These are phyloP conservation scores for Automeris io DNA, from an alignment of 2,888 invertebrate genomes.

Conservation along the genomic window DNA sequence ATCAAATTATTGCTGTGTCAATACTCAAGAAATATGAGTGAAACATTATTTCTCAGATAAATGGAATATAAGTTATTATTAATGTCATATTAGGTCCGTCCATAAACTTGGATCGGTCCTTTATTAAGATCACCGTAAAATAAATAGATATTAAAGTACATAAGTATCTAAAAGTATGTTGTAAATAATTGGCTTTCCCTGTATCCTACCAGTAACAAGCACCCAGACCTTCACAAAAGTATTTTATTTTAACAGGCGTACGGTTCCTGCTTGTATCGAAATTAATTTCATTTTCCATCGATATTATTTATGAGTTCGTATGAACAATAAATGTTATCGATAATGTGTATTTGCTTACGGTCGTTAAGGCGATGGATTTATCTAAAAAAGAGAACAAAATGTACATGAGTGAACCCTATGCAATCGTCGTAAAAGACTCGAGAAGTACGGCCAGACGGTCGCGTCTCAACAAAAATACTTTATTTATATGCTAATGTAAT, in stretches of 20 bases:
- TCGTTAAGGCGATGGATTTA: slow-evolving; percentile 73
- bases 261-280: slow-evolving; percentile 55
- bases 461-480: slow-evolving; percentile 73
- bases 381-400: slow-evolving; percentile 74
- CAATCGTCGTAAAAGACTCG: slow-evolving; percentile 66
- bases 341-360: slow-evolving; percentile 72
- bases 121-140: slow-evolving; percentile 1
- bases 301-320: slow-evolving; percentile 70
- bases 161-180: slow-evolving; percentile 2
- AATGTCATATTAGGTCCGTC: slow-evolving; percentile 1
- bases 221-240: slow-evolving; percentile 31
- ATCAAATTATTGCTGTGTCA: not conserved
- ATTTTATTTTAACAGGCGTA: slow-evolving; percentile 44
- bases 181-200: slow-evolving; percentile 32
- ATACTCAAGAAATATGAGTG: not conserved
- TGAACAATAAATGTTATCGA: slow-evolving; percentile 72
- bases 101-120: slow-evolving; percentile 2
- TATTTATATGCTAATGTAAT: slow-evolving; percentile 78
- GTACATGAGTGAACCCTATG: slow-evolving; percentile 58
- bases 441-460: slow-evolving; percentile 51
- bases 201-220: slow-evolving; percentile 21
- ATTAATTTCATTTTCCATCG: slow-evolving; percentile 71
- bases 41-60: not conserved
- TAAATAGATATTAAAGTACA: not conserved
- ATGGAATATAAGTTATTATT: slow-evolving; percentile 3